These are phyloP conservation scores for Toxotes chatareus DNA, from an alignment of 2,113 vertebrate genomes.

Conservation along the genomic window DNA sequence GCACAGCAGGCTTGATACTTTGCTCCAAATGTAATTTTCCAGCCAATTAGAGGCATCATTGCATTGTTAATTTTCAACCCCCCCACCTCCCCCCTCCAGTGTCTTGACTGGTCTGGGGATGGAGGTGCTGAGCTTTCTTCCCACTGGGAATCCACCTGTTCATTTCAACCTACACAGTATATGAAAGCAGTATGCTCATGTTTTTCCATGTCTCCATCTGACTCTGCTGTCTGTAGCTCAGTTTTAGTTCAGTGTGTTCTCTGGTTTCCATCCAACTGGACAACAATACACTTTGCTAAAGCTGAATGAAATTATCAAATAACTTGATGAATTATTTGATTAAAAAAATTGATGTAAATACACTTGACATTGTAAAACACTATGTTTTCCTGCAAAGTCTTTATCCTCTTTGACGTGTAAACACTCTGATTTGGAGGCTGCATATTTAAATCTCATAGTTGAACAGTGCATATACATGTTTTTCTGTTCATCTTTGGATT, in stretches of 20 bases:
- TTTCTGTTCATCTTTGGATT: too few relatives aligned
- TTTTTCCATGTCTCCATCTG: neutral
- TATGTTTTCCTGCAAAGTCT: neutral
- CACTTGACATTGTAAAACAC: neutral
- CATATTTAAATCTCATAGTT: neutral
- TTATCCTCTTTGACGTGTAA: neutral
- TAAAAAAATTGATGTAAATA: neutral
- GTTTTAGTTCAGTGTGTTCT: too few relatives aligned
- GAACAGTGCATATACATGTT: too few relatives aligned
- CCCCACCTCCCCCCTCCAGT: neutral
- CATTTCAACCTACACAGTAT: constrained; percentile 40
- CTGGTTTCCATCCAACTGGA: neutral
- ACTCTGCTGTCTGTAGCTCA: neutral
- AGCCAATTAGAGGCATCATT: constrained; percentile 61
- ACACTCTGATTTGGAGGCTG: too few relatives aligned
- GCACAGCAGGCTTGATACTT: constrained; percentile 48
- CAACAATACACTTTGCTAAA: neutral
- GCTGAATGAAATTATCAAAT: neutral
- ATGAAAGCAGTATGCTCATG: neutral
- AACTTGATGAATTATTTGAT: neutral
- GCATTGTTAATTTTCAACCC: constrained; percentile 33
- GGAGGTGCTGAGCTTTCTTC: constrained; percentile 29
- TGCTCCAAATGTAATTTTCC: constrained; percentile 67
- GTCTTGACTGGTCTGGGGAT: constrained; percentile 38
- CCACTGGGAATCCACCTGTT: constrained; percentile 63